Percentiles rank a stretch among this genome's conserved stretches.
phyloP scores from a whole-genome alignment of 2,113 vertebrate genomes.

The Aegotheles bennettii region DNA sequence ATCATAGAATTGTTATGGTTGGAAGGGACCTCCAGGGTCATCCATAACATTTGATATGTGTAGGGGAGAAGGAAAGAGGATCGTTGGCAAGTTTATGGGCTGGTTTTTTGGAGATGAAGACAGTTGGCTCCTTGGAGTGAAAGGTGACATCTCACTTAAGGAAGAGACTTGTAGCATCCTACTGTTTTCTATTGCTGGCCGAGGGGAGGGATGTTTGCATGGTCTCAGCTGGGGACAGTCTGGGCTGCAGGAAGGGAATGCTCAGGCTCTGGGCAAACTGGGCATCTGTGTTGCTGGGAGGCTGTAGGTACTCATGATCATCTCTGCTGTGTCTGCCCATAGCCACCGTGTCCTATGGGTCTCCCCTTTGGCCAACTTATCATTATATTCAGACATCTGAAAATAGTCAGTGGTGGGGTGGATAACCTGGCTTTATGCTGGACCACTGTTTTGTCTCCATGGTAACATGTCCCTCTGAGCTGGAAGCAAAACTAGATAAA shows the following conservation, averaged over 20 bases:
- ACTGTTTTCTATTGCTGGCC: not conserved
- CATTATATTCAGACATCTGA: accelerated
- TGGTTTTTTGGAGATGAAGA: not conserved
- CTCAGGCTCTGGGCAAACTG: accelerated
- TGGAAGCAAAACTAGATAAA: not conserved
- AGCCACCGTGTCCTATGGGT: not conserved
- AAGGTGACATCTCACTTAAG: not conserved
- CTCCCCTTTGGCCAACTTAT: not conserved
- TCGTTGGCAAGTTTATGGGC: not conserved
- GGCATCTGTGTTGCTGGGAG: not conserved
- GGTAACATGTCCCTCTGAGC: not conserved
- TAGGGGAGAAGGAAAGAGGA: not conserved
- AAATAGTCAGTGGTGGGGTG: not conserved
- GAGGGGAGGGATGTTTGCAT: not conserved
- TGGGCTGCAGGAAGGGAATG: not conserved
- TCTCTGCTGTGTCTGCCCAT: not conserved
- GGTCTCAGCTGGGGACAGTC: not conserved
- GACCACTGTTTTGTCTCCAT: not conserved
- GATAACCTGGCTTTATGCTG: not conserved
- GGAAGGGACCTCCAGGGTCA: too few species aligned
- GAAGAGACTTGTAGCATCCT: not conserved
- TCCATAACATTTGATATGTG: not conserved
- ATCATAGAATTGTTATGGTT: too few species aligned
- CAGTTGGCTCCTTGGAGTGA: not conserved
- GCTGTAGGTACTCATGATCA: accelerated